phyloP scores from a whole-genome alignment of 2,888 invertebrate genomes.

The Pecten maximus region DNA sequence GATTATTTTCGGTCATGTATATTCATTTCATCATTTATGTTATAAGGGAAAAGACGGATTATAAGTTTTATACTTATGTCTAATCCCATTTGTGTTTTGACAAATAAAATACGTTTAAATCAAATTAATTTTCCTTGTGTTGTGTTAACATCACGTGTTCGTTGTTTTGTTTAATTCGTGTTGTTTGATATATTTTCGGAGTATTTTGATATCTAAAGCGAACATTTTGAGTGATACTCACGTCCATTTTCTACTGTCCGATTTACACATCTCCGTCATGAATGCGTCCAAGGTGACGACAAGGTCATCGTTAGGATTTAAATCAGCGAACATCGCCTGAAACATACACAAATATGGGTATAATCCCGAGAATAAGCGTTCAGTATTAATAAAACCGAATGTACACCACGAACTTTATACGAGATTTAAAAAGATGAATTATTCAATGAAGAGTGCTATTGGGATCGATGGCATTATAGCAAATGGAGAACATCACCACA shows the following conservation, averaged over 20 bases:
- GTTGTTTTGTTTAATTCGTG: background rate
- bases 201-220: background rate
- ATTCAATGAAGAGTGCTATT: background rate
- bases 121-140: too few relatives aligned
- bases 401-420: background rate
- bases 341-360: background rate
- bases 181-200: background rate
- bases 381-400: too few relatives aligned
- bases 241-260: background rate
- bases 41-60: too few relatives aligned
- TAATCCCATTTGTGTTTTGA: too few relatives aligned
- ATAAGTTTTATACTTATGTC: too few relatives aligned
- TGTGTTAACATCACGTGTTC: too few relatives aligned
- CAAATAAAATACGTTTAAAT: too few relatives aligned
- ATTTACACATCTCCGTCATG: conserved; percentile 21
- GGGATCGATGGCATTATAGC: background rate
- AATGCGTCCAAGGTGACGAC: background rate
- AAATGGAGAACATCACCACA: background rate
- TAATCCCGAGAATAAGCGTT: background rate
- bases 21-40: too few relatives aligned
- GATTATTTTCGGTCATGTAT: too few relatives aligned
- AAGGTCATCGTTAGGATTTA: background rate
- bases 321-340: background rate
- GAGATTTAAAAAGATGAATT: background rate
- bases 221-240: background rate